phyloP scores from a whole-genome alignment of 2,113 vertebrate genomes.

The Deroptyus accipitrinus region DNA sequence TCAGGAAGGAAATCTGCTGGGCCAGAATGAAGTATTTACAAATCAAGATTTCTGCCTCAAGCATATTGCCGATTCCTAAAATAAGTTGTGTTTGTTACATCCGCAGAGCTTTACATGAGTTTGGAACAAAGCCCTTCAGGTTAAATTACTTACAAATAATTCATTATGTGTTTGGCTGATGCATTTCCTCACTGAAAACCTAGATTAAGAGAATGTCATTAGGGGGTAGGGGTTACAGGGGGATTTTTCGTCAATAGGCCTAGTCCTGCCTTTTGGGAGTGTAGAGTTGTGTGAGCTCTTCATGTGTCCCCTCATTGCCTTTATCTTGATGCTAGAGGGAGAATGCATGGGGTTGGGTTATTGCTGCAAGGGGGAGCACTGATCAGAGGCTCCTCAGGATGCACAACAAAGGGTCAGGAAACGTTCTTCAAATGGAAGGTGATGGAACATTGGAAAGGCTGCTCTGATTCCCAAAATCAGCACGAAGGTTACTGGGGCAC shows the following conservation, averaged over 20 bases:
- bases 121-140: not conserved
- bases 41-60: slow-evolving; percentile 12
- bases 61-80: not conserved
- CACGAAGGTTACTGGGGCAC: not conserved
- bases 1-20: slow-evolving; percentile 26
- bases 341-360: not conserved
- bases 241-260: not conserved
- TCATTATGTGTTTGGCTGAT: not conserved
- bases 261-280: not conserved
- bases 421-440: not conserved
- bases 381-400: not conserved
- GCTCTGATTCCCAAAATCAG: not conserved
- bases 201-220: not conserved
- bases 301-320: not conserved
- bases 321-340: not conserved
- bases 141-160: slow-evolving; percentile 6
- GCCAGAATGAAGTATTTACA: not conserved
- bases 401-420: not conserved
- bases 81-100: not conserved
- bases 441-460: not conserved
- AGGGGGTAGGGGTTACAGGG: not conserved
- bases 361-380: not conserved
- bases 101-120: not conserved
- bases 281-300: not conserved
- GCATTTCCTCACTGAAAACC: not conserved